Base-by-base conservation (phyloP, 2,113 vertebrate species). In the Jacana jacana region DNA sequence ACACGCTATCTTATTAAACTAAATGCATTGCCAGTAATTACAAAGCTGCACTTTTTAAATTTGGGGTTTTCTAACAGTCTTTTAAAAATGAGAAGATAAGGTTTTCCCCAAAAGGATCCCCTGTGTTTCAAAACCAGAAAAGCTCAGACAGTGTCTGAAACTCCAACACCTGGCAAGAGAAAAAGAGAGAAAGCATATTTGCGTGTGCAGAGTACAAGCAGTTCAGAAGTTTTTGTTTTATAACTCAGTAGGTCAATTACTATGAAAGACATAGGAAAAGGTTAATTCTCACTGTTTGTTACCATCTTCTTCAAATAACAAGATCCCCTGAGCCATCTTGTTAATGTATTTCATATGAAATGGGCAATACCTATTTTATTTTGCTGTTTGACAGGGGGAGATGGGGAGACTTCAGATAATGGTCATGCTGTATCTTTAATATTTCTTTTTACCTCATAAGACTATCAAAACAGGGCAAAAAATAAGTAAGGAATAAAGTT, bases 1-100 rank as follows among this genome's bases (percentile, higher is more conserved):
- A 95, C 61, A 85, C 58, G 87, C 97, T 97, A 83, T 97, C 97
- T 98, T 98, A 97, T 97, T 98, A 98, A 96, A 94, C 91, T 97
- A 97, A 98, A 95, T 95, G 89, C 78, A 94, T 58, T 58, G 42
- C 9, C 88, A 89, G 95, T 97, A 98, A 98, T 98, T 98, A 96
- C 92, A 96, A 98, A 97, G 92, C 91, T 91, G 86, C 54, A 84
- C 79, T 65, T 96, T 95, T 93, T 95, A 97, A 97, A 95, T 96
- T 61, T 91, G 70, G 40, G 48, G 23, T 14, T 96, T 96, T 93
- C 90, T 96, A 87, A 78, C 93, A 97, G 88, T 95, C 85, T 94
- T 95, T 95, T 94, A 68, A 95, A 95, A 95, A 92, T 85, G 71
- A 86, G 68, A 89, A 28, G 69, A 86, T 91, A 91, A 96, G 89